Percentiles rank a stretch among this genome's conserved stretches.
Conservation (phyloP, 2,113 vertebrate species). For the Carettochelys insculpta region DNA sequence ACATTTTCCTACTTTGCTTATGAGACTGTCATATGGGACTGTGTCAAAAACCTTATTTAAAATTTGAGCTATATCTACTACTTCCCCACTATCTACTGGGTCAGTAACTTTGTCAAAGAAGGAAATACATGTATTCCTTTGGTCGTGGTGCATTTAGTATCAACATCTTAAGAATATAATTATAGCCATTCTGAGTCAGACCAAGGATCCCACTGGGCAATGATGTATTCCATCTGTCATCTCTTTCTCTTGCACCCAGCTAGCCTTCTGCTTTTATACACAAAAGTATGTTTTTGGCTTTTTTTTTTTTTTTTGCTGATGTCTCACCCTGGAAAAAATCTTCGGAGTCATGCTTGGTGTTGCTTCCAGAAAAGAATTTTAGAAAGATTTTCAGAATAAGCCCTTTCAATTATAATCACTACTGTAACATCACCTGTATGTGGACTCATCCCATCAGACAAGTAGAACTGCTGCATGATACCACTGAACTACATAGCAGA, state of each 20-base stretch:
- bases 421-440: slow-evolving; percentile 54
- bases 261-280: not conserved
- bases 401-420: not conserved
- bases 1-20: not conserved
- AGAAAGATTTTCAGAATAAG: not conserved
- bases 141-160: not conserved
- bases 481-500: not conserved
- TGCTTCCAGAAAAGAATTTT: not conserved
- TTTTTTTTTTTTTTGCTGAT: not conserved
- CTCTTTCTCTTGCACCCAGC: not conserved
- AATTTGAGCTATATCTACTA: not conserved
- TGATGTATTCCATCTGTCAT: not conserved
- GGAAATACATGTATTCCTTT: not conserved
- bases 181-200: not conserved
- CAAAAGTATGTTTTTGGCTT: not conserved
- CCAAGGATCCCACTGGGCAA: not conserved
- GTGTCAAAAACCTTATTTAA: not conserved
- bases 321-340: not conserved
- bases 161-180: not conserved
- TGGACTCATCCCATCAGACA: slow-evolving; percentile 63
- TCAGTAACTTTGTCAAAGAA: not conserved
- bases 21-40: not conserved
- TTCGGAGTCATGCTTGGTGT: not conserved
- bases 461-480: not conserved
- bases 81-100: not conserved